Percentiles rank a stretch among this genome's conserved stretches.
phyloP scores from a whole-genome alignment of 1,140 invertebrate species.

The Stegodyphus mimosarum region DNA sequence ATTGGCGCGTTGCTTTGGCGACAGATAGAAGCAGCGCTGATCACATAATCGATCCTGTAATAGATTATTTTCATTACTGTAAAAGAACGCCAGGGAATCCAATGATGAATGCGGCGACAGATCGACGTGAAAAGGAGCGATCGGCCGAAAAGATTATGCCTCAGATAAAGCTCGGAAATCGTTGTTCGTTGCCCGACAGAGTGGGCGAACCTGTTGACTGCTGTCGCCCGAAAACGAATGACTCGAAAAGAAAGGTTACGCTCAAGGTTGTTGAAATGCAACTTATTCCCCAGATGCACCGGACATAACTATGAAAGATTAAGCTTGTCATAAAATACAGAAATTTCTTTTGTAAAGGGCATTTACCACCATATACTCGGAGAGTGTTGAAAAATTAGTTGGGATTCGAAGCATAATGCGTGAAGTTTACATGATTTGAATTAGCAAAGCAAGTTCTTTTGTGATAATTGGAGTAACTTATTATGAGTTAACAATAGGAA shows the following conservation, averaged over 20 bases:
- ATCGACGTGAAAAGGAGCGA: slow-evolving; percentile 52
- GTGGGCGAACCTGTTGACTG: slow-evolving; percentile 11
- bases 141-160: slow-evolving; percentile 2
- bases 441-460: too few species aligned
- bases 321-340: too few species aligned
- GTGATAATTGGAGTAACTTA: too few species aligned
- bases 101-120: slow-evolving; percentile 54
- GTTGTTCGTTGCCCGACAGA: background rate
- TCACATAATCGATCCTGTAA: slow-evolving; percentile 56
- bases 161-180: background rate
- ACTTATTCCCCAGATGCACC: background rate
- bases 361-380: too few species aligned
- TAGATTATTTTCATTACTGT: slow-evolving; percentile 60
- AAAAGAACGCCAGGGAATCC: background rate
- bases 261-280: background rate
- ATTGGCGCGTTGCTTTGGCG: slow-evolving; percentile 15
- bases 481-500: too few species aligned
- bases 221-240: background rate
- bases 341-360: too few species aligned
- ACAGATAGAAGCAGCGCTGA: slow-evolving; percentile 24
- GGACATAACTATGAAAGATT: too few species aligned
- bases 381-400: too few species aligned
- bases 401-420: too few species aligned
- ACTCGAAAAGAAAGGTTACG: background rate
- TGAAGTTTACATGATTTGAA: too few species aligned